Base-by-base conservation (phyloP, 2,888 invertebrate genomes). In the Cheilosia variabilis region DNA sequence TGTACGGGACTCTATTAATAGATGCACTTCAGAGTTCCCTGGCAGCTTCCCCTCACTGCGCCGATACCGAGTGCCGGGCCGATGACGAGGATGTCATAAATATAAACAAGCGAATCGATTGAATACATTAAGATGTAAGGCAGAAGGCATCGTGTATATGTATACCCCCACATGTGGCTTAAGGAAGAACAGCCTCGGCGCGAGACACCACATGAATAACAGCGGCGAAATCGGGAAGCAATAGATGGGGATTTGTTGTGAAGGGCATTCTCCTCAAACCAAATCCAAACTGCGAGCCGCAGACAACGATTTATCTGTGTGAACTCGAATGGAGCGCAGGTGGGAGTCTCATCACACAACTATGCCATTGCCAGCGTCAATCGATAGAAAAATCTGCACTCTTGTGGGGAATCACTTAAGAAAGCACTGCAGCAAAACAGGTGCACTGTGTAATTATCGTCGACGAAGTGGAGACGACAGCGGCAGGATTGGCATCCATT, bases 311-410 rank as follows among this genome's bases (percentile, higher is more conserved):
- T 86, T 86, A 86, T 86, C 57, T 81, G 76, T 86, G 80, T 84
- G 75, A 84, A 84, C 80, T 69, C 43, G 53, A 83, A 78, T 83
- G 84, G 75, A 81, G 81, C 80, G 81, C 81, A 86, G 86, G 86
- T 86, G 86, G 86, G 86, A 81, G 86, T 78, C 63, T 22, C 34
- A 52, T 34, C 34, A 52, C 37, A 66, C 45, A 76, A 72, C 75
- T 76, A 68, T 84, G 69, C 68, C 78, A 73, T 62, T 63, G 34
- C 2, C 60, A 71, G 57, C 55, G 72, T 78, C 76, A 72, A 86
- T 86, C 86, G 80, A 77, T 81, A 81, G 86, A 76, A 72, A 75
- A 73, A 76, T 86, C 80, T 86, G 80, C 80, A 52, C 73, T 84
- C 69, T 60, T 68, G 75, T 58, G 75, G 69, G 73, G 80, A 83